Evolutionary conservation across 2,797 vertebrate species (phyloP).

Genomic region (Eulemur rubriventer): DNA sequence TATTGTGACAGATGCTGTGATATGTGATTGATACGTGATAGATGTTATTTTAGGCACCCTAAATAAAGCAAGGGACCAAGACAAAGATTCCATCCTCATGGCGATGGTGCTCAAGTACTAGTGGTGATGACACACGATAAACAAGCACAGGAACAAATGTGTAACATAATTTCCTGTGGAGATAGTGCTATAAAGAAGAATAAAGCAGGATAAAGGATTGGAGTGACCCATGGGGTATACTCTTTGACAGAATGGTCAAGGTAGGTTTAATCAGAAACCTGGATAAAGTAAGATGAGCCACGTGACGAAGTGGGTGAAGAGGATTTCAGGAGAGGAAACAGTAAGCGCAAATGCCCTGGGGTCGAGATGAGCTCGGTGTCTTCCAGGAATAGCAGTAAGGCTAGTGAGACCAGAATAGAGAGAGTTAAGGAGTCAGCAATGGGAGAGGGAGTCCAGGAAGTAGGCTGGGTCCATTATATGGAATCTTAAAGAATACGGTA

Average conservation of each 20-base stretch:
- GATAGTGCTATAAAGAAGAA: neutral
- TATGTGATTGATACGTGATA: accelerated
- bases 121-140: neutral
- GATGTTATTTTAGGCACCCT: neutral
- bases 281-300: neutral
- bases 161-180: neutral
- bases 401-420: neutral
- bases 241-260: neutral
- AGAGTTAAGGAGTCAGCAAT: neutral
- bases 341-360: neutral
- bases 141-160: neutral
- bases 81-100: neutral
- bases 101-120: neutral
- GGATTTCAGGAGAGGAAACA: neutral
- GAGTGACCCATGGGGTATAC: too few relatives aligned
- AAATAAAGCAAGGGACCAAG: neutral
- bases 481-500: accelerated
- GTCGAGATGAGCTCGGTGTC: neutral
- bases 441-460: neutral
- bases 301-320: neutral
- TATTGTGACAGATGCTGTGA: neutral
- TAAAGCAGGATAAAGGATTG: neutral
- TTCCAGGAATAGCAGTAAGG: neutral
- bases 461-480: accelerated
- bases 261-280: neutral